Evolutionary conservation across 2,888 invertebrate species (phyloP).

Genomic region (Agapostemon virescens): DNA sequence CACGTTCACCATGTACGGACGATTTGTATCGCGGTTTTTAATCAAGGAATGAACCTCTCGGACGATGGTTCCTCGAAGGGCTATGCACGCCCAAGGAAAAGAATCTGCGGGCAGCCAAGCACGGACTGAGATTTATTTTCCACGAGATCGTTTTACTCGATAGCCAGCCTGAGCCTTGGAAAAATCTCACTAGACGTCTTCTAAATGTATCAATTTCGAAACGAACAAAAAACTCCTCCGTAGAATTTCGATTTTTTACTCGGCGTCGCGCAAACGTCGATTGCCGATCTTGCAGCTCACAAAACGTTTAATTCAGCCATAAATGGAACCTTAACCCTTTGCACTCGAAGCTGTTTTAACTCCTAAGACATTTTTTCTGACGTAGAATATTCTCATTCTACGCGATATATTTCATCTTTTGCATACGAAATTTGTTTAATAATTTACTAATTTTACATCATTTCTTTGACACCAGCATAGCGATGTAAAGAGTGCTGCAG

Average conservation of each 20-base stretch:
- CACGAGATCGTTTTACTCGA: slow-evolving; percentile 40
- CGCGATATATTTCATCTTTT: too few species aligned
- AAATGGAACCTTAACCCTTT: too few species aligned
- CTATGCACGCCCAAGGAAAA: slow-evolving; percentile 27
- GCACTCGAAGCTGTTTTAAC: too few species aligned
- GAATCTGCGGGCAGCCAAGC: slow-evolving; percentile 30
- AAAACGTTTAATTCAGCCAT: background rate
- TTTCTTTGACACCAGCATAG: too few species aligned
- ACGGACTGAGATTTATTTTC: slow-evolving; percentile 46
- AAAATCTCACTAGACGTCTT: slow-evolving; percentile 24
- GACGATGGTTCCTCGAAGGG: slow-evolving; percentile 14
- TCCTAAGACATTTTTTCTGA: too few species aligned
- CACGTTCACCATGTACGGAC: slow-evolving; percentile 51
- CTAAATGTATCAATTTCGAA: slow-evolving; percentile 12
- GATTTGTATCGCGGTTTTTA: slow-evolving; percentile 57
- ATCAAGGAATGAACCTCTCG: slow-evolving; percentile 45
- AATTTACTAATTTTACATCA: too few species aligned
- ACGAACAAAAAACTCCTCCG: background rate
- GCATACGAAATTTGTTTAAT: too few species aligned
- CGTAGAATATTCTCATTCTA: too few species aligned
- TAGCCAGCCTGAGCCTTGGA: slow-evolving; percentile 11
- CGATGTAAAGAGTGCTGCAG: too few species aligned
- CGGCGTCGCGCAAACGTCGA: background rate
- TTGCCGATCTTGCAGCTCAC: background rate
- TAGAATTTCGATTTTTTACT: background rate